Percentiles rank a stretch among this genome's conserved stretches.
phyloP scores from a whole-genome alignment of 92 coral and sea anemone genomes.

The Palythoa heliodiscus region DNA sequence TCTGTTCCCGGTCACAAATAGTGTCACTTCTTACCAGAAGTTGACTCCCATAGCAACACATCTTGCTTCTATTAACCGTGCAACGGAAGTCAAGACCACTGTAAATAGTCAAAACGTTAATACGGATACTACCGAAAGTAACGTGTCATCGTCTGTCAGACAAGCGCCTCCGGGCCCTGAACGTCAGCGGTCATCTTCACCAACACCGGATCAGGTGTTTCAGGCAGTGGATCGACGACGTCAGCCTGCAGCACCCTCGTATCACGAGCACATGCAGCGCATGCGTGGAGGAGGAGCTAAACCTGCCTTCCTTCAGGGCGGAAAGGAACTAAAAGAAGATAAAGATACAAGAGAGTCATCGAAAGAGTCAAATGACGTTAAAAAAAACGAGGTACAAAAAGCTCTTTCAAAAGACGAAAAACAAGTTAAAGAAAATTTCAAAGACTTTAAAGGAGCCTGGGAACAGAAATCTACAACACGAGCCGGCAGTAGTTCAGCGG shows the following conservation, averaged over 20 bases:
- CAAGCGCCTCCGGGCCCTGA: constrained; percentile 52
- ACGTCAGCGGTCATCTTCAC: constrained; percentile 83
- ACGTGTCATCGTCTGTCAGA: constrained; percentile 58
- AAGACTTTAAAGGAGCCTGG: constrained; percentile 41
- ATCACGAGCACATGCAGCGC: constrained; percentile 97
- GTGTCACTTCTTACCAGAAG: constrained; percentile 74
- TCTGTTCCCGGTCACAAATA: constrained; percentile 71
- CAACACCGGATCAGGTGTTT: constrained; percentile 93
- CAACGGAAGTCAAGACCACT: constrained; percentile 65
- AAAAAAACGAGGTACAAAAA: constrained; percentile 27
- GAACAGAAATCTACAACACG: constrained; percentile 42
- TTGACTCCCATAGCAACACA: constrained; percentile 62
- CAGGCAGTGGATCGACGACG: constrained; percentile 95
- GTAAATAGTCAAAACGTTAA: constrained; percentile 64
- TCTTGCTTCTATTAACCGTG: constrained; percentile 67
- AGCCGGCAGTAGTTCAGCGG: constrained; percentile 39
- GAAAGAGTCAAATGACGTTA: constrained; percentile 13
- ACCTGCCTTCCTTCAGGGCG: constrained; percentile 75
- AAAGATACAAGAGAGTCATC: constrained; percentile 36
- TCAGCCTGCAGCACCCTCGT: constrained; percentile 99
- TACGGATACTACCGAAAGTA: constrained; percentile 64
- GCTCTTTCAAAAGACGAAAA: constrained; percentile 21
- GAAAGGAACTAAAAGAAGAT: constrained; percentile 48
- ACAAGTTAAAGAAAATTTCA: constrained; percentile 46
- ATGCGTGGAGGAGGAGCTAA: constrained; percentile 63